Evolutionary conservation across 2,113 vertebrate species (phyloP).

Genomic region (Amazona guildingii): DNA sequence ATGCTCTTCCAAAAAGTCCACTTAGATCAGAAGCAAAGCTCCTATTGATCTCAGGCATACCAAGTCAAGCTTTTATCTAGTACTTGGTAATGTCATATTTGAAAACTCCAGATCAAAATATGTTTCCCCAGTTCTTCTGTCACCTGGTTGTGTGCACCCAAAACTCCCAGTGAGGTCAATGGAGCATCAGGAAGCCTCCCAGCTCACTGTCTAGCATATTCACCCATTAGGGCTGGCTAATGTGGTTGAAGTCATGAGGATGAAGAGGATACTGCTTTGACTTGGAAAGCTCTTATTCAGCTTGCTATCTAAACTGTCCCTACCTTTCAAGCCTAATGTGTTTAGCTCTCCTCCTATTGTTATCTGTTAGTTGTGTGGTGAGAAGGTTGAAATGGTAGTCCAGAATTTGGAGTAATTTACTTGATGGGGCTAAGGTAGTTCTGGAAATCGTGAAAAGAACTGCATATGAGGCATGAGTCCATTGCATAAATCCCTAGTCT

Average conservation of each 20-base stretch:
- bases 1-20: not conserved
- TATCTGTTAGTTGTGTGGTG: conserved; percentile 45
- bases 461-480: not conserved
- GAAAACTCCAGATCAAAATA: conserved; percentile 10
- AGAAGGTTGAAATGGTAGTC: conserved; percentile 70
- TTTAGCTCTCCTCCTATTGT: conserved; percentile 58
- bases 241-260: conserved; percentile 12
- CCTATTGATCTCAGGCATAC: not conserved
- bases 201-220: not conserved
- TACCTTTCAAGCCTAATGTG: conserved; percentile 44
- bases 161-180: not conserved
- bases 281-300: conserved; percentile 29
- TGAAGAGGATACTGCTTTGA: conserved; percentile 2
- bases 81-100: not conserved
- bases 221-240: not conserved
- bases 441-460: conserved; percentile 45
- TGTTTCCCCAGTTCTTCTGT: not conserved
- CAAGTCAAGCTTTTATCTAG: not conserved
- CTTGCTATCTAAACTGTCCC: conserved; percentile 57
- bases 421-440: conserved; percentile 64
- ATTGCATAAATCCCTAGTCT: conserved; percentile 56
- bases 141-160: not conserved
- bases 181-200: not conserved
- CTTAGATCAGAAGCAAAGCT: not conserved
- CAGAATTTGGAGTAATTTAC: conserved; percentile 72